A percentile compares a stretch with the other conserved stretches of the same genome.
These are phyloP conservation scores for Aramus guarauna DNA, from an alignment of 2,113 vertebrate species.

Conservation along the genomic window DNA sequence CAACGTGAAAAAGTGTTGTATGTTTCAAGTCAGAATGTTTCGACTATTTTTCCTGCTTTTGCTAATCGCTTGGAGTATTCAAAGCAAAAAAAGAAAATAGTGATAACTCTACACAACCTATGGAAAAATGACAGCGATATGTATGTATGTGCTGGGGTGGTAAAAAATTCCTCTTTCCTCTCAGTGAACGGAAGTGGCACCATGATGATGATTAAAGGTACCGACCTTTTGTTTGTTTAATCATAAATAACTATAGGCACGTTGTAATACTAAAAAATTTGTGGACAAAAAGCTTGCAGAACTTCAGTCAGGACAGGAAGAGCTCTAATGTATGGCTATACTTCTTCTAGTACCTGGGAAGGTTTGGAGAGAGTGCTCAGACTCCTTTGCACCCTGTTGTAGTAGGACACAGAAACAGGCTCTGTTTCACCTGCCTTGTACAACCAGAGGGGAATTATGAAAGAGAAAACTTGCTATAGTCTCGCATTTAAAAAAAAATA, in stretches of 20 bases:
- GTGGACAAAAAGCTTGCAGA: neutral
- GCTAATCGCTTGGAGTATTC: neutral
- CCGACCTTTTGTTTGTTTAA: neutral
- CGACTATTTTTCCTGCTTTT: neutral
- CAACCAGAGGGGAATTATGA: neutral
- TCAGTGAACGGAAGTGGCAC: neutral
- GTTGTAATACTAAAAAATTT: neutral
- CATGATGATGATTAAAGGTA: constrained; percentile 49
- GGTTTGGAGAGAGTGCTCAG: neutral
- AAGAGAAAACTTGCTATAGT: neutral
- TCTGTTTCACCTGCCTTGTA: neutral
- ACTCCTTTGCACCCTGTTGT: neutral
- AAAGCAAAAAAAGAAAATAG: neutral
- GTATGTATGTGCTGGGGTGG: neutral
- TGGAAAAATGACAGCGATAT: neutral
- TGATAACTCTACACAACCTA: neutral
- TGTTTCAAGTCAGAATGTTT: accelerated
- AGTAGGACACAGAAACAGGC: neutral
- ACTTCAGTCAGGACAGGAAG: neutral
- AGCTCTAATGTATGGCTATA: neutral
- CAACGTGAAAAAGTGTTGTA: neutral
- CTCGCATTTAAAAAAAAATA: neutral
- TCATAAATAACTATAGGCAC: accelerated
- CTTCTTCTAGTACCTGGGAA: neutral
- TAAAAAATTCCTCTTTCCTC: neutral